Conservation (phyloP, 2,888 invertebrate genomes). For the Trissolcus japonicus region DNA sequence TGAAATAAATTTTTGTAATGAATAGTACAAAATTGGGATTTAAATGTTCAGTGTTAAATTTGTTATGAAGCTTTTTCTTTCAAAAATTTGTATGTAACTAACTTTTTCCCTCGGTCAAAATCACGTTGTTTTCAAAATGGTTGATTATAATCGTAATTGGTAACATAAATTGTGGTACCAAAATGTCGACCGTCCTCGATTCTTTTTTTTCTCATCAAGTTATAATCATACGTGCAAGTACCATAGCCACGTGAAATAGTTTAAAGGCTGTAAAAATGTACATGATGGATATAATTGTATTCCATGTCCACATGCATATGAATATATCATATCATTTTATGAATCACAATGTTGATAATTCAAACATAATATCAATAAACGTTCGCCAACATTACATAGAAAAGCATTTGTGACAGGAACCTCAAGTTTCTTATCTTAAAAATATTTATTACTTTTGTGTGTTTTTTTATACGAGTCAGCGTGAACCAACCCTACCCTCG, state of each 20-base stretch:
- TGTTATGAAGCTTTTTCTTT: too few species aligned
- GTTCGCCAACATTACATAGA: conserved; percentile 71
- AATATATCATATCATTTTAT: conserved; percentile 67
- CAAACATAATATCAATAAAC: conserved; percentile 71
- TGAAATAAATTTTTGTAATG: too few species aligned
- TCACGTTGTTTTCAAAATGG: too few species aligned
- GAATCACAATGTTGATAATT: conserved; percentile 66
- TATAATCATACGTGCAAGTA: conserved; percentile 46
- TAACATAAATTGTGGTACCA: too few species aligned
- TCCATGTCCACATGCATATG: conserved; percentile 66
- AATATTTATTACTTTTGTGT: conserved; percentile 70
- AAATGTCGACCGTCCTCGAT: too few species aligned
- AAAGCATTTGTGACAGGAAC: conserved; percentile 74
- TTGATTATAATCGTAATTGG: too few species aligned
- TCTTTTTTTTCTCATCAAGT: too few species aligned
- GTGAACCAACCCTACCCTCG: conserved; percentile 21
- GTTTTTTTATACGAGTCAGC: conserved; percentile 43
- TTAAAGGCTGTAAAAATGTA: conserved; percentile 53
- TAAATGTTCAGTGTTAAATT: too few species aligned
- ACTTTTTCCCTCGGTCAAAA: too few species aligned
- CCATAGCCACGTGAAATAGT: conserved; percentile 41
- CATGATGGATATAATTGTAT: conserved; percentile 57
- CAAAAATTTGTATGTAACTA: too few species aligned
- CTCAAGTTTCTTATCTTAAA: conserved; percentile 73
- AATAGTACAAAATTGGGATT: too few species aligned